phyloP scores from a whole-genome alignment of 2,797 vertebrate genomes.

The Falco biarmicus region DNA sequence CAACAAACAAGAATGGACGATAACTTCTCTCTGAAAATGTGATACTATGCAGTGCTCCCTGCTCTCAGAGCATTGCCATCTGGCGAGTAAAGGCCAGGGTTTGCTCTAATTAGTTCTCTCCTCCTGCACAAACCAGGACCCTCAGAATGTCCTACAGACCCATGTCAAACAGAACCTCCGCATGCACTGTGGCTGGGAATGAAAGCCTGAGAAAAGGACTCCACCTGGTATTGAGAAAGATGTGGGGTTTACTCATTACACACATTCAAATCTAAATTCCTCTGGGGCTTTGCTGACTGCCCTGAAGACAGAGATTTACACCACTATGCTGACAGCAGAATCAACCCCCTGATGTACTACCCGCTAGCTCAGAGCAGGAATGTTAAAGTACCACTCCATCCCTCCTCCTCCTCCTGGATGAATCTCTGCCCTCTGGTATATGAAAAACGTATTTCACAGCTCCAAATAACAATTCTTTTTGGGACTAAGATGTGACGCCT shows the following conservation, averaged over 20 bases:
- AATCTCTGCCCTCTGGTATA: background rate
- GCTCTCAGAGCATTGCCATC: background rate
- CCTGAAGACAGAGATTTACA: background rate
- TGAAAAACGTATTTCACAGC: background rate
- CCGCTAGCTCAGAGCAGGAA: background rate
- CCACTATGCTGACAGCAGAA: background rate
- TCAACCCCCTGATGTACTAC: background rate
- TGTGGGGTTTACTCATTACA: background rate
- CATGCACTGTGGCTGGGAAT: background rate
- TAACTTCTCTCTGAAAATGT: background rate
- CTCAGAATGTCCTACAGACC: background rate
- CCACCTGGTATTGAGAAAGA: background rate
- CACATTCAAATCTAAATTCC: background rate
- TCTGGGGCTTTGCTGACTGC: background rate
- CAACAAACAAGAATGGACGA: background rate
- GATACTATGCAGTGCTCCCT: background rate
- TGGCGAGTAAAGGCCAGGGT: background rate
- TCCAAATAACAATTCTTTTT: background rate
- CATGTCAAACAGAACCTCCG: background rate
- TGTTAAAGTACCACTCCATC: background rate
- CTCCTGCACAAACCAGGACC: background rate
- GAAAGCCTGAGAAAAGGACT: background rate
- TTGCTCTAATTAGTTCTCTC: background rate
- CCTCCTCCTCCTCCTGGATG: background rate
- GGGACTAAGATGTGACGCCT: constrained; percentile 8